These are phyloP conservation scores for Leptopilina drosophilae DNA, from an alignment of 2,888 invertebrate genomes.

Conservation along the genomic window DNA sequence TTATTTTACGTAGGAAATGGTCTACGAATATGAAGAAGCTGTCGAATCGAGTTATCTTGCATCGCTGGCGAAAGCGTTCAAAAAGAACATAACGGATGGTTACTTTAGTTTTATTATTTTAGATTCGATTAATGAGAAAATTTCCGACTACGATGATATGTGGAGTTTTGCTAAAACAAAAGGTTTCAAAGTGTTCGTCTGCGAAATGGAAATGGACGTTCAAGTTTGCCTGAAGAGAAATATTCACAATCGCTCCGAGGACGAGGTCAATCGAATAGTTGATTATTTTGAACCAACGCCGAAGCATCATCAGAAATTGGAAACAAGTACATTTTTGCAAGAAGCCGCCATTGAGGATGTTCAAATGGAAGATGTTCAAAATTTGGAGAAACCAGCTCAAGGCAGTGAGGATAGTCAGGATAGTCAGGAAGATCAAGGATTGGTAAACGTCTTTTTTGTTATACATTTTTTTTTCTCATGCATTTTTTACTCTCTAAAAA, in stretches of 20 bases:
- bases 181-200: conserved; percentile 93
- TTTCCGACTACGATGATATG: conserved; percentile 90
- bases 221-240: conserved; percentile 89
- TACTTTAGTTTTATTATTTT: conserved; percentile 95
- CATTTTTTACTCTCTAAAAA: background rate
- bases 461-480: conserved; percentile 42
- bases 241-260: conserved; percentile 87
- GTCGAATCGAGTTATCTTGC: conserved; percentile 90
- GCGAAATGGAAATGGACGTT: conserved; percentile 90
- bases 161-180: conserved; percentile 91
- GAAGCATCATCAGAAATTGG: conserved; percentile 87
- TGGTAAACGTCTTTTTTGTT: conserved; percentile 56
- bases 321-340: conserved; percentile 90
- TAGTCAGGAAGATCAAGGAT: conserved; percentile 69
- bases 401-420: conserved; percentile 73
- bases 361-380: conserved; percentile 71
- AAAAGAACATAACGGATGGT: conserved; percentile 92
- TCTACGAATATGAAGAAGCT: conserved; percentile 92
- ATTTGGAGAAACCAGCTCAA: conserved; percentile 53
- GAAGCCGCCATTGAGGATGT: conserved; percentile 87
- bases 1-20: conserved; percentile 80
- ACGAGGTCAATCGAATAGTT: conserved; percentile 87
- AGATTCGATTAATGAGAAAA: conserved; percentile 92
- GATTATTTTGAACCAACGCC: conserved; percentile 89
- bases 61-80: conserved; percentile 92